These are phyloP conservation scores for Caenorhabditis imperialis DNA, from an alignment of 2,888 invertebrate species.

Conservation along the genomic window DNA sequence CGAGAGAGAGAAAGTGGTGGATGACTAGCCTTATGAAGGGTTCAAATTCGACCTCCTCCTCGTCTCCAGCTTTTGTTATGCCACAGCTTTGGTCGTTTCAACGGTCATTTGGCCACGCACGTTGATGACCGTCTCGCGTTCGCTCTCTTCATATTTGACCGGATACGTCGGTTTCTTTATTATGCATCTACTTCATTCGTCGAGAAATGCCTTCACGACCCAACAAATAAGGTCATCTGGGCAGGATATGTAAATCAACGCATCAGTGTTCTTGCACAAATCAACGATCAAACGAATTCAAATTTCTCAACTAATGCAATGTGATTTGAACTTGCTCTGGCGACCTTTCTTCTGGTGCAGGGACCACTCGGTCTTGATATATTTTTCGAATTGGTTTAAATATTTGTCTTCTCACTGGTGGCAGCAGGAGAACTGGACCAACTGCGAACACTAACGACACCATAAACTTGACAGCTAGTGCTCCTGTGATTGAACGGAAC, in stretches of 20 bases:
- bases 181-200: too few relatives aligned
- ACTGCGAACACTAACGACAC: conserved; percentile 22
- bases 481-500: conserved; percentile 28
- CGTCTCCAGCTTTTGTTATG: conserved; percentile 33
- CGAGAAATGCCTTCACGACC: too few relatives aligned
- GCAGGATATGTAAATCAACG: too few relatives aligned
- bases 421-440: conserved; percentile 24
- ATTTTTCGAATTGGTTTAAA: conserved; percentile 6
- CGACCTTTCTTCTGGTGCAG: not conserved
- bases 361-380: conserved; percentile 21
- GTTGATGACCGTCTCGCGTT: conserved; percentile 30
- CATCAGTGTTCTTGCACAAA: too few relatives aligned
- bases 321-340: too few relatives aligned
- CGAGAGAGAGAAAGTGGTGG: conserved; percentile 19
- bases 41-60: conserved; percentile 35
- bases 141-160: conserved; percentile 23
- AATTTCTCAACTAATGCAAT: too few relatives aligned
- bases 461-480: conserved; percentile 40
- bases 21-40: conserved; percentile 27
- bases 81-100: conserved; percentile 34
- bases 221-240: too few relatives aligned
- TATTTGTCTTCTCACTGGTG: conserved; percentile 24
- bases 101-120: conserved; percentile 43
- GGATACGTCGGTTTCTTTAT: conserved; percentile 23
- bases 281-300: too few relatives aligned